Conservation (phyloP, 2,888 invertebrate species). For the Metopia argyrocephala region DNA sequence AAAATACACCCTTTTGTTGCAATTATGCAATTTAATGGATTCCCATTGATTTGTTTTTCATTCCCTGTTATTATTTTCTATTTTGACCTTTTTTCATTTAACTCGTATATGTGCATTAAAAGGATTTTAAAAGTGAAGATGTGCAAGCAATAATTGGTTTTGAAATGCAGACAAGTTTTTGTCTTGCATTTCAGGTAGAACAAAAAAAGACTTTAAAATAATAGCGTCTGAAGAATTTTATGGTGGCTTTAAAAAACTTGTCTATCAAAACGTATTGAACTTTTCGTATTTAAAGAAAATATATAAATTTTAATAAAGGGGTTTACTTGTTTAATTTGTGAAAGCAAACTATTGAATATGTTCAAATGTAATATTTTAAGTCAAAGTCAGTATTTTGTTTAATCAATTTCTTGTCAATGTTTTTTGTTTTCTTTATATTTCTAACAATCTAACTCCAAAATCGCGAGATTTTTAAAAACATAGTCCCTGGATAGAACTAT, state of each 20-base stretch:
- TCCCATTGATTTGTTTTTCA: slow-evolving; percentile 41
- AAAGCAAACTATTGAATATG: no score
- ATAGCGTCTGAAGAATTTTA: background rate
- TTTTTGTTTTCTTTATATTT: no score
- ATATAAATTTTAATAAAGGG: background rate
- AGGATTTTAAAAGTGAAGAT: slow-evolving; percentile 16
- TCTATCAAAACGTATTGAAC: background rate
- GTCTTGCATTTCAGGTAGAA: slow-evolving; percentile 17
- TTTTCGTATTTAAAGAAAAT: background rate
- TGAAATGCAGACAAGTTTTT: slow-evolving; percentile 33
- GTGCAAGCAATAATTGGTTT: slow-evolving; percentile 29
- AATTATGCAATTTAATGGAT: slow-evolving; percentile 61
- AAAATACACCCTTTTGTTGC: slow-evolving; percentile 45
- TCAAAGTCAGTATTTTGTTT: no score
- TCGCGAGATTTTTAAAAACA: no score
- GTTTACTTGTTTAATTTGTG: no score
- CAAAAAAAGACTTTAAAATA: background rate
- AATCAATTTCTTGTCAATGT: no score
- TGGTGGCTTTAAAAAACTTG: background rate
- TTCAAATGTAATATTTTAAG: no score
- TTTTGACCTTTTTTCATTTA: background rate
- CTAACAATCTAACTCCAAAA: no score
- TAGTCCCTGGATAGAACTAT: no score
- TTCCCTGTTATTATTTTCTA: background rate
- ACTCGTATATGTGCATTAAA: slow-evolving; percentile 5